Conservation (phyloP, 2,888 invertebrate genomes). For the Dysmachus trigonus region DNA sequence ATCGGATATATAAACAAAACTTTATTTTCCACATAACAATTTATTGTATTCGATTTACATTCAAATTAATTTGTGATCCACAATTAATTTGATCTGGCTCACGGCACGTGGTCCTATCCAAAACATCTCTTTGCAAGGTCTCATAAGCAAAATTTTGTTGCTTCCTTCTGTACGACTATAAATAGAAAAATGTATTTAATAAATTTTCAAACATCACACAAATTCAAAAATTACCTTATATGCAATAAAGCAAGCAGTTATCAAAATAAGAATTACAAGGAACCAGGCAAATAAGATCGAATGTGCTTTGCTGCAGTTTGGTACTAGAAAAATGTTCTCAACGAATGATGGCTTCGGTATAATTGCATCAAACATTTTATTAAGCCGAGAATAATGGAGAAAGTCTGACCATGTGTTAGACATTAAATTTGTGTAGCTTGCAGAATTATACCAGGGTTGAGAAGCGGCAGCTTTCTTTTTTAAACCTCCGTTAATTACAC, state of each 20-base stretch:
- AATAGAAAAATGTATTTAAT: background rate
- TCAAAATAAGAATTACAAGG: background rate
- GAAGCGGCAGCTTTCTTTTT: background rate
- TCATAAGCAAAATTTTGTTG: background rate
- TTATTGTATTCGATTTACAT: background rate
- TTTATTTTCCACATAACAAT: background rate
- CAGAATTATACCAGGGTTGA: background rate
- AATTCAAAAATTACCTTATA: background rate
- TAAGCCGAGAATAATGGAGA: background rate
- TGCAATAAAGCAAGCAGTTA: background rate
- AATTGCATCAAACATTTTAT: background rate
- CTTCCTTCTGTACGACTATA: background rate
- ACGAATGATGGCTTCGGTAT: background rate
- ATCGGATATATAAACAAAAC: background rate
- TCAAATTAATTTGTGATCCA: background rate
- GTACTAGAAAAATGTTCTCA: background rate
- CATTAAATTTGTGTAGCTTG: background rate
- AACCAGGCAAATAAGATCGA: background rate
- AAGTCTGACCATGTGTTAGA: background rate
- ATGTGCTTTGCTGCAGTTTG: background rate
- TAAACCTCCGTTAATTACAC: background rate
- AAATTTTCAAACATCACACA: background rate
- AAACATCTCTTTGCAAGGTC: background rate
- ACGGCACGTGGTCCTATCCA: background rate
- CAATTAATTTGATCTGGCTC: background rate